A percentile compares a stretch with the other conserved stretches of the same genome.
These are phyloP conservation scores for Lethrus apterus DNA, from an alignment of 1,140 invertebrate genomes.

Conservation along the genomic window DNA sequence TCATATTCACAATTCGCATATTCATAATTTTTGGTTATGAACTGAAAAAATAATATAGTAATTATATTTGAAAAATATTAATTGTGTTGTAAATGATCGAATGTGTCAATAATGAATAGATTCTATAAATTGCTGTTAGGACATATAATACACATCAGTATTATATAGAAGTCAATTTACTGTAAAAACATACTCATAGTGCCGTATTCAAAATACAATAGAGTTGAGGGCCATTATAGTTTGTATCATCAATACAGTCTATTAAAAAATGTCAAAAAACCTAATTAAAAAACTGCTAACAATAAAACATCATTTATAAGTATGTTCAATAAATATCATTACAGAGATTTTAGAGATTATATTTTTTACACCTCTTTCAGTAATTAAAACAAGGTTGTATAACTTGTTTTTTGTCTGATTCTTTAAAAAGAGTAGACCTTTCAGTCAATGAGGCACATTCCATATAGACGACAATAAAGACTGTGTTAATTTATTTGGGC, in stretches of 20 bases:
- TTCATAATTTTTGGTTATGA: no score
- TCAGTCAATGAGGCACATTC: no score
- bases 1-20: no score
- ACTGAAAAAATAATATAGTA: no score
- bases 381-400: slow-evolving; percentile 25
- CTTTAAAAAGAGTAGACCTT: background rate
- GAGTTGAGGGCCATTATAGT: background rate
- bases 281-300: background rate
- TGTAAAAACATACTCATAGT: background rate
- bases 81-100: no score
- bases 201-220: background rate
- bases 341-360: slow-evolving; percentile 1
- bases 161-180: background rate
- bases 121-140: no score
- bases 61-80: no score
- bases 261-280: no score
- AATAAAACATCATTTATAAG: slow-evolving; percentile 11
- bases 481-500: no score
- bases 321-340: slow-evolving; percentile 20
- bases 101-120: no score
- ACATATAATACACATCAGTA: background rate
- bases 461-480: no score
- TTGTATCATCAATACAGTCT: background rate
- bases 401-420: slow-evolving; percentile 18
- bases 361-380: slow-evolving; percentile 24